Conservation (phyloP, 2,888 invertebrate genomes). For the Cheilosia vernalis region DNA sequence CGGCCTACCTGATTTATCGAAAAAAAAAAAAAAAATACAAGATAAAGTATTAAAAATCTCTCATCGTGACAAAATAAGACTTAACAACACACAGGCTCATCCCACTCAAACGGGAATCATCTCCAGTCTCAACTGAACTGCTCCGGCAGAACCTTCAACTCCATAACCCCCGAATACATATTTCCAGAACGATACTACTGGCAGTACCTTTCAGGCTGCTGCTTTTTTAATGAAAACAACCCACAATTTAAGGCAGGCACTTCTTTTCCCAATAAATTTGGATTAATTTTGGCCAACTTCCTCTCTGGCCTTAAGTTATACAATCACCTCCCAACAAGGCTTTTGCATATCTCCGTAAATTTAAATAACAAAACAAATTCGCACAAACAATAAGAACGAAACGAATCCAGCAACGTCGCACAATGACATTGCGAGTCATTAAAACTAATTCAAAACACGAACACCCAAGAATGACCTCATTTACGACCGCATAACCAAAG, state of each 20-base stretch:
- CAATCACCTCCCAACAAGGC: conserved; percentile 44
- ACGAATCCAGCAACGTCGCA: background rate
- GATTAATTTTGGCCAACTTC: conserved; percentile 44
- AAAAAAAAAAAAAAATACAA: too few relatives aligned
- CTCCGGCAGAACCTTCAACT: background rate
- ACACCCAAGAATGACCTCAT: conserved; percentile 69
- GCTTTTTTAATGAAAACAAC: conserved; percentile 2
- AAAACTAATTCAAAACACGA: conserved; percentile 61
- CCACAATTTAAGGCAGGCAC: background rate
- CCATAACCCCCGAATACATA: background rate
- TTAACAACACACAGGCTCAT: too few relatives aligned
- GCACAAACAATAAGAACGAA: background rate
- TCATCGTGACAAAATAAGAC: too few relatives aligned
- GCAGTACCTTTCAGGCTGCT: background rate
- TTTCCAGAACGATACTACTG: background rate
- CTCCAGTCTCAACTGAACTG: too few relatives aligned
- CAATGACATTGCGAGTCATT: conserved; percentile 35
- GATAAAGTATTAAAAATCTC: too few relatives aligned
- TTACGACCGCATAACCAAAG: conserved; percentile 33
- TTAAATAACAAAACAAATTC: conserved; percentile 40
- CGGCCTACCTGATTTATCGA: too few relatives aligned
- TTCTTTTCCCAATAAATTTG: conserved; percentile 12
- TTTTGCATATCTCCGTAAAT: conserved; percentile 12
- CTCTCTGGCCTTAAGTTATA: conserved; percentile 36
- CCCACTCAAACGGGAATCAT: too few relatives aligned